Evolutionary conservation across 1,140 invertebrate genomes (phyloP).

Genomic region (Venustaconcha ellipsiformis): DNA sequence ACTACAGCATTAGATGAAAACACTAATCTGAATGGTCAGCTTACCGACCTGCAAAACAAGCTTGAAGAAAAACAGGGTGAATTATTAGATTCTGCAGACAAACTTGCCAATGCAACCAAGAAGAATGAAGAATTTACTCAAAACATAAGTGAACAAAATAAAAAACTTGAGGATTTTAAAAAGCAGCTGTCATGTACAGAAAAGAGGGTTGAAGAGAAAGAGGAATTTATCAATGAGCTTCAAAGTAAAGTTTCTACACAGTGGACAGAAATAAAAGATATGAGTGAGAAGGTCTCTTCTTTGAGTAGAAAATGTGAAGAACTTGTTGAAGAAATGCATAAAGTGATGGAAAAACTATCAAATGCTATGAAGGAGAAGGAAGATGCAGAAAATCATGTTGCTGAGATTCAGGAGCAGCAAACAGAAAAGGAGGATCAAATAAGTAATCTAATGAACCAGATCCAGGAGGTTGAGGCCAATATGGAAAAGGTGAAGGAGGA

Average conservation of each 20-base stretch:
- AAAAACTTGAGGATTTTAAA: background rate
- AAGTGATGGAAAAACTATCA: constrained; percentile 3
- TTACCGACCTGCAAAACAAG: constrained; percentile 1
- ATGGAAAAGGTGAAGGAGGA: constrained; percentile 23
- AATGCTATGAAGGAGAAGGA: constrained; percentile 26
- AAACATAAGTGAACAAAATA: background rate
- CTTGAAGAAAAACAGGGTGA: constrained; percentile 17
- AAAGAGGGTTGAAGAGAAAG: no score
- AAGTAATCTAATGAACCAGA: constrained; percentile 25
- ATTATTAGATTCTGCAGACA: constrained; percentile 1
- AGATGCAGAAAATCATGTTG: constrained; percentile 9
- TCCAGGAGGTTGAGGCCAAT: constrained; percentile 27
- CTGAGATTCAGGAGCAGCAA: background rate
- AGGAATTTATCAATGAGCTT: no score
- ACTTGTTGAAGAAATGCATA: constrained; percentile 2
- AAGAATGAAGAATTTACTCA: background rate
- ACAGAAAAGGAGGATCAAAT: constrained; percentile 28
- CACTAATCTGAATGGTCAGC: no score
- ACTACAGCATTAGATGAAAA: no score
- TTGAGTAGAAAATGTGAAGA: constrained; percentile 2
- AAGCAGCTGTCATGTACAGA: no score
- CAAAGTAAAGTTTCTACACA: no score
- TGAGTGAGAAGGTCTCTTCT: background rate
- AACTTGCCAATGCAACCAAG: background rate
- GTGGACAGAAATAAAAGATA: background rate